phyloP scores from a whole-genome alignment of 2,797 vertebrate species.

The Tamandua tetradactyla region DNA sequence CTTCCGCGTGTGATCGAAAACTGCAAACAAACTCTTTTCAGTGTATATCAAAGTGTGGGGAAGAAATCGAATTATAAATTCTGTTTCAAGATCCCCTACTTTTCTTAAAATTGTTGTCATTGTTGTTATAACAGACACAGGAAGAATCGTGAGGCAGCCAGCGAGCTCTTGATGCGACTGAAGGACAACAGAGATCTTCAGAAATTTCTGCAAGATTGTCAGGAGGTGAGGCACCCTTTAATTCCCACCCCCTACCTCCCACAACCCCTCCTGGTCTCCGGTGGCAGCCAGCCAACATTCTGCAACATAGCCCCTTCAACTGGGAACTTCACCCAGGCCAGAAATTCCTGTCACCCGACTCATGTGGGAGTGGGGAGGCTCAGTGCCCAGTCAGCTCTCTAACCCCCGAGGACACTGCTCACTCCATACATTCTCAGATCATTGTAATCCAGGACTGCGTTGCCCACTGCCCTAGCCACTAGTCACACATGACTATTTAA shows the following conservation, averaged over 20 bases:
- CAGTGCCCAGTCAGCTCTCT: not conserved
- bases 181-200: constrained; percentile 99
- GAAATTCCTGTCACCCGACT: not conserved
- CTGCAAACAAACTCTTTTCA: not conserved
- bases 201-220: constrained; percentile 98
- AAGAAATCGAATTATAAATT: constrained; percentile 23
- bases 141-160: constrained; percentile 92
- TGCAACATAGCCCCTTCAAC: not conserved
- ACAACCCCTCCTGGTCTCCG: not conserved
- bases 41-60: not conserved
- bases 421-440: not conserved
- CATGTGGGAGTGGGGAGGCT: not conserved
- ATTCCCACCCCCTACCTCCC: no score
- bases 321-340: not conserved
- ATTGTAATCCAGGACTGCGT: not conserved
- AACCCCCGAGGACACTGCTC: not conserved
- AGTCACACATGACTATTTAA: not conserved
- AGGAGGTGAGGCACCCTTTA: constrained; percentile 89
- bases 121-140: constrained; percentile 83
- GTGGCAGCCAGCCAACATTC: not conserved
- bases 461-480: not conserved
- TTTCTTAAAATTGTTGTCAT: not conserved
- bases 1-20: not conserved
- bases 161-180: constrained; percentile 93
- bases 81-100: not conserved